Base-by-base conservation (phyloP, 2,113 vertebrate species). In the Solenodon paradoxus region DNA sequence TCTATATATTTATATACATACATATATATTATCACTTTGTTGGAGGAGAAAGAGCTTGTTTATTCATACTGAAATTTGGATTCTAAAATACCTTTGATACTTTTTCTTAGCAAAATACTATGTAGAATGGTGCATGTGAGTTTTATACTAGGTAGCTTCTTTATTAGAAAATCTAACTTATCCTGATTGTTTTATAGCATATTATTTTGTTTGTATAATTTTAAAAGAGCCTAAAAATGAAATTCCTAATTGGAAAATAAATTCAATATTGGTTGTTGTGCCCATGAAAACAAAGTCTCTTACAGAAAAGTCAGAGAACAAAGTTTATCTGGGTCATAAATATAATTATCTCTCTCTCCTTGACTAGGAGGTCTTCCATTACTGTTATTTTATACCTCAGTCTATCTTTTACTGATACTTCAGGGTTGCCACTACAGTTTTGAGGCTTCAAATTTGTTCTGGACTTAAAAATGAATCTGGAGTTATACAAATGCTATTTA, bases 21-120 rank as follows among this genome's bases (percentile, higher is more conserved):
- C n/a, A n/a, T n/a, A 20, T 68, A 61, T 81, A 78, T 35, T 66
- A 85, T 49, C 17, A 89, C 19, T 81, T 40, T 90, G 6, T 45
- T 92, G 72, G 7, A 95, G 15, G 38, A 82, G n/a, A 92, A 86
- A 81, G 20, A 82, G 66, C 20, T 72, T 87, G n/a, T 28, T 82
- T 88, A 74, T 90, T 17, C 16, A 90, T 64, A 74, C 30, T 72
- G 90, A 84, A 84, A 45, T 61, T 57, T 77, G 63, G 38, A 87
- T n/a, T 83, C 45, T 40, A 92, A 84, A 32, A 38, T 64, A 66
- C 5, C 42, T 91, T 88, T 82, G 47, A 3, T 79, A 71, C 30
- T 89, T 93, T 24, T 26, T 88, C 74, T 90, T 75, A 63, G 63
- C 42, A 91, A 95, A 95, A 96, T 95, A 68, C n/a, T 78, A 78